Conservation (phyloP, 2,888 invertebrate genomes). For the Dascillus cervinus region DNA sequence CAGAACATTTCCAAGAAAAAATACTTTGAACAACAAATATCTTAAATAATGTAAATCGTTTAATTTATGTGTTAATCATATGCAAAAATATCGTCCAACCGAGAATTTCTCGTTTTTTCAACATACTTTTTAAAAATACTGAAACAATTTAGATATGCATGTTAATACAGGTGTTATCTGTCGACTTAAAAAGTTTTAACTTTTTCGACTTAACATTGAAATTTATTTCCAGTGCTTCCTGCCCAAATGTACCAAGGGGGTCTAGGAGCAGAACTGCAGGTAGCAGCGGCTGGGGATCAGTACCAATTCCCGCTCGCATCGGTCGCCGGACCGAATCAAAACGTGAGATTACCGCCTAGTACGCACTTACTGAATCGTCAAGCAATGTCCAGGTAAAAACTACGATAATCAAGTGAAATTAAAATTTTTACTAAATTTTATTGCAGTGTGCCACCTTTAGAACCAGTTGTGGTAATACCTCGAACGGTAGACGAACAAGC, state of each 20-base stretch:
- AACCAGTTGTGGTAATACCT: slow-evolving; percentile 42
- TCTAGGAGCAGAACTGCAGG: slow-evolving; percentile 15
- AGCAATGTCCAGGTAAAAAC: slow-evolving; percentile 17
- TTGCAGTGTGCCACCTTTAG: slow-evolving; percentile 53
- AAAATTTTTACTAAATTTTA: slow-evolving; percentile 6
- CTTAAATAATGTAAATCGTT: too few relatives aligned
- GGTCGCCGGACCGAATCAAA: slow-evolving; percentile 9
- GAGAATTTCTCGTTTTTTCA: neutral
- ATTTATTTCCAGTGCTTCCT: slow-evolving; percentile 9
- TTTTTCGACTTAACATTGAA: too few relatives aligned
- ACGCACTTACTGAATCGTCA: slow-evolving; percentile 17
- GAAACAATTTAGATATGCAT: too few relatives aligned
- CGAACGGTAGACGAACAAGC: slow-evolving; percentile 34
- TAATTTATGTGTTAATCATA: too few relatives aligned
- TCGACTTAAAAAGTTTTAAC: too few relatives aligned
- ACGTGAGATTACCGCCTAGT: slow-evolving; percentile 16
- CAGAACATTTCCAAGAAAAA: too few relatives aligned
- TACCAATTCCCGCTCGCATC: slow-evolving; percentile 22
- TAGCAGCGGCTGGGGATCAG: slow-evolving; percentile 14
- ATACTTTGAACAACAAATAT: too few relatives aligned
- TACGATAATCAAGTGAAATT: slow-evolving; percentile 1
- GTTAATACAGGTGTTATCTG: too few relatives aligned
- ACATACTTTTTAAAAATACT: neutral
- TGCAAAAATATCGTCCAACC: too few relatives aligned
- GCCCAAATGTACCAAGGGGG: slow-evolving; percentile 14